Evolutionary conservation across 2,888 invertebrate species (phyloP), one percentile per base, ranked within the genome.

Genomic region (Melolontha melolontha): DNA sequence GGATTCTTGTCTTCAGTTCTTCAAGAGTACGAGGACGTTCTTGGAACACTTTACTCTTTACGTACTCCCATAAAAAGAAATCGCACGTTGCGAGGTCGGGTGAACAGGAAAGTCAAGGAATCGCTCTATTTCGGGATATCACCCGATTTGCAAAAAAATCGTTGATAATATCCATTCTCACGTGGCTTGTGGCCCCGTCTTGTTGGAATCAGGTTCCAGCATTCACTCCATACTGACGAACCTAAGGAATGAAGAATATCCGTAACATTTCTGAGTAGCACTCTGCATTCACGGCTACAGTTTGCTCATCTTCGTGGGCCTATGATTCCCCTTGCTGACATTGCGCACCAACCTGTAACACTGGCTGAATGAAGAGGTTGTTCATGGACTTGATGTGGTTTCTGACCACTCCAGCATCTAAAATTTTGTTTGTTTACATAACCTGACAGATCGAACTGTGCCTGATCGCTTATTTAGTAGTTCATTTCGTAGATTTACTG

Each of bases 1-100:
- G 49, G 49, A 49, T 49, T 49, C 14, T 14, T 14, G 49, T 17
- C 49, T 49, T 49, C 49, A 49, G 49, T 93, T 66, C 84, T 91
- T 57, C 91, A 86, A 76, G 49, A 16, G 49, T 49, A 87, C 49
- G 49, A 87, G 92, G 92, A 82, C 86, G 87, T 49, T 49, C 49
- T 49, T 49, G 8, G 49, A 5, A 49, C 11, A 49, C 16, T 16
- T 49, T 49, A 17, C 8, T 14, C 49, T 49, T 49, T 14, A 49
- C 2, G 49, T 49, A 49, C 12, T 17, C 49, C 49, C 49, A 16
- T 8, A 49, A 16, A 14, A 49, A 16, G 16, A 49, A 49, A 16
- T 16, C 49, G 10, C 49, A 49, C 14, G 49, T 8, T 11, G 49
- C 16, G 49, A 49, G 49, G 16, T 49, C 49, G 49, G 17, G 49